phyloP scores from a whole-genome alignment of 2,888 invertebrate genomes.

The Drosophila rubida region DNA sequence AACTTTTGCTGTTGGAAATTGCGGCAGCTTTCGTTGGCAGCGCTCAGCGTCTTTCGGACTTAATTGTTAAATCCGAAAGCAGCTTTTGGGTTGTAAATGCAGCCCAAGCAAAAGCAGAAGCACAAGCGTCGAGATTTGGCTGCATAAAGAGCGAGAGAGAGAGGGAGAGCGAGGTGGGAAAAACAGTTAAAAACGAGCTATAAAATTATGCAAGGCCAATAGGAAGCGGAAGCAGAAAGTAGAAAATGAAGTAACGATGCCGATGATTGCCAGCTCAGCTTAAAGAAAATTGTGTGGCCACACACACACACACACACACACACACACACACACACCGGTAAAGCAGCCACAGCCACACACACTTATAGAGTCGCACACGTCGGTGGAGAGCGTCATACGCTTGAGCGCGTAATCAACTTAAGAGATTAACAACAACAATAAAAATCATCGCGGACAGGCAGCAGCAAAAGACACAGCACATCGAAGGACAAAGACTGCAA shows the following conservation, averaged over 20 bases:
- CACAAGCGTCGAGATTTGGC: no score
- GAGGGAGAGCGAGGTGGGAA: neutral
- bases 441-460: constrained; percentile 39
- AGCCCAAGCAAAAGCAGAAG: constrained; percentile 1
- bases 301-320: constrained; percentile 7
- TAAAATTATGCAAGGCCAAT: constrained; percentile 45
- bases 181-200: constrained; percentile 25
- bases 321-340: constrained; percentile 16
- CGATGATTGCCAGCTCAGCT: constrained; percentile 45
- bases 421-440: constrained; percentile 53
- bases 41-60: constrained; percentile 11
- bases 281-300: constrained; percentile 28
- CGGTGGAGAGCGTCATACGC: constrained; percentile 12
- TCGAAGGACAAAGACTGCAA: neutral
- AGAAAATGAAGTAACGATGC: constrained; percentile 40
- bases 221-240: constrained; percentile 23
- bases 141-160: no score
- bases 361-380: constrained; percentile 5
- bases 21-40: neutral
- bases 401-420: constrained; percentile 44
- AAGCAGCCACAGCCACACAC: no score
- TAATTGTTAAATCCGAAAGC: constrained; percentile 29
- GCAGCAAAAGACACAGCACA: neutral
- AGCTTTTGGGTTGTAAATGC: constrained; percentile 35
- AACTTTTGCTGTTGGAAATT: constrained; percentile 2